A percentile compares a stretch with the other conserved stretches of the same genome.
phyloP scores from a whole-genome alignment of 2,888 invertebrate species.

The Heliothis peltigera region DNA sequence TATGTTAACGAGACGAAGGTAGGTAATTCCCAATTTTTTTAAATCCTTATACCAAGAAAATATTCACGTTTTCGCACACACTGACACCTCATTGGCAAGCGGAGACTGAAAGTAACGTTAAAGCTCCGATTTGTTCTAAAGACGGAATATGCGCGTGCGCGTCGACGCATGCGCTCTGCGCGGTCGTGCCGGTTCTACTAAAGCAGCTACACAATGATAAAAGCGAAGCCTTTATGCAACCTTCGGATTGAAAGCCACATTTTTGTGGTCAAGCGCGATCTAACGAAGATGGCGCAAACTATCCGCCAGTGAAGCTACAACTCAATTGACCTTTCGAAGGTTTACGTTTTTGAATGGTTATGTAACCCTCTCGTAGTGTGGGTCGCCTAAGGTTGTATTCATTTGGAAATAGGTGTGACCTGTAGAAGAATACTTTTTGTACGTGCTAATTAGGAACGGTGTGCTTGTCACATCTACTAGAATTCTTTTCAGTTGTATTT shows the following conservation, averaged over 20 bases:
- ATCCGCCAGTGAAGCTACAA: constrained; percentile 62
- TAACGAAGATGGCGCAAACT: constrained; percentile 82
- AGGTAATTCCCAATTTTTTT: constrained; percentile 14
- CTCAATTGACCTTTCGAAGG: constrained; percentile 79
- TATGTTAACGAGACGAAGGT: constrained; percentile 23
- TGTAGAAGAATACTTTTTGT: constrained; percentile 13
- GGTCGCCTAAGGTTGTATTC: constrained; percentile 28
- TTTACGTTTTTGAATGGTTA: constrained; percentile 58
- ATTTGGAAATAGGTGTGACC: constrained; percentile 33
- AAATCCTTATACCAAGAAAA: constrained; percentile 54
- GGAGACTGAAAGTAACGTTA: constrained; percentile 23
- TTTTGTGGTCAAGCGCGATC: constrained; percentile 85
- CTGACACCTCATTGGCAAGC: constrained; percentile 65
- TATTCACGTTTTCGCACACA: constrained; percentile 59
- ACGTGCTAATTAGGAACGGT: constrained; percentile 7
- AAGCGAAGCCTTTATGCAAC: constrained; percentile 85
- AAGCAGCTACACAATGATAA: constrained; percentile 76
- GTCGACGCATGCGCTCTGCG: constrained; percentile 77
- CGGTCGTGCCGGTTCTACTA: constrained; percentile 82
- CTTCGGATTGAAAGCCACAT: constrained; percentile 85
- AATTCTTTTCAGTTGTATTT: no score
- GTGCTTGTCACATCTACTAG: background rate
- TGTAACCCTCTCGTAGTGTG: constrained; percentile 46
- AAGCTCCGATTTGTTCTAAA: constrained; percentile 30
- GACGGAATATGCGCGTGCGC: constrained; percentile 63